phyloP scores from a whole-genome alignment of 2,797 vertebrate species.

The Chaunax sp. region DNA sequence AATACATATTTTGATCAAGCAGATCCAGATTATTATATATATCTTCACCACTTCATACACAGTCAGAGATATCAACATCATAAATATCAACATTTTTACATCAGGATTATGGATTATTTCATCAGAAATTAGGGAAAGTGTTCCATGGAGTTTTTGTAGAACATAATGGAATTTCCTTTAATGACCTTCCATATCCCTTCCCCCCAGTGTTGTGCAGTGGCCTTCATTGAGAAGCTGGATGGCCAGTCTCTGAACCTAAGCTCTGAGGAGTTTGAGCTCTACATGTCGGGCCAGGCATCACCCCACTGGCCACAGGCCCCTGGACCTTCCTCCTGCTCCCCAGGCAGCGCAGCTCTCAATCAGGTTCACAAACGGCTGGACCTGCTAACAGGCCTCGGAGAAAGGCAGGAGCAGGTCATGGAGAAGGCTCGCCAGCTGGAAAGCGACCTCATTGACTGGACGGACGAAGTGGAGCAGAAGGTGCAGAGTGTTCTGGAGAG shows the following conservation, averaged over 20 bases:
- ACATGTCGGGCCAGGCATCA: slow-evolving; percentile 93
- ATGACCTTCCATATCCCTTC: background rate
- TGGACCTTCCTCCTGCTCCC: slow-evolving; percentile 72
- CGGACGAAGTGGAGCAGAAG: slow-evolving; percentile 89
- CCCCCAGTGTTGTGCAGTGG: slow-evolving; percentile 93
- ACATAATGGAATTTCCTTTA: background rate
- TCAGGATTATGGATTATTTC: no score
- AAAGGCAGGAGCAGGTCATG: slow-evolving; percentile 89
- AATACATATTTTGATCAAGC: no score
- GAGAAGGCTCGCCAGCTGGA: slow-evolving; percentile 89
- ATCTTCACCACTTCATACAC: no score
- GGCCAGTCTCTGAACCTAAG: slow-evolving; percentile 94
- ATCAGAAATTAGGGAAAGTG: no score
- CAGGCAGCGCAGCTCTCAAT: slow-evolving; percentile 75
- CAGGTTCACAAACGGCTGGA: slow-evolving; percentile 90
- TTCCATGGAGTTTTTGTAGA: no score
- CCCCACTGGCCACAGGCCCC: slow-evolving; percentile 82
- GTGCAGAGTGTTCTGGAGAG: slow-evolving; percentile 91
- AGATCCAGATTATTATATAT: no score
- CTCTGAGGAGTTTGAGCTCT: slow-evolving; percentile 93
- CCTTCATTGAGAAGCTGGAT: slow-evolving; percentile 98
- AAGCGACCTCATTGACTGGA: slow-evolving; percentile 97
- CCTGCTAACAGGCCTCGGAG: slow-evolving; percentile 88
- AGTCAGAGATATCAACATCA: no score
- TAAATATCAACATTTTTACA: no score